Percentiles rank a stretch among this genome's conserved stretches.
These are phyloP conservation scores for Gibbula magus DNA, from an alignment of 2,888 invertebrate genomes.

Conservation along the genomic window DNA sequence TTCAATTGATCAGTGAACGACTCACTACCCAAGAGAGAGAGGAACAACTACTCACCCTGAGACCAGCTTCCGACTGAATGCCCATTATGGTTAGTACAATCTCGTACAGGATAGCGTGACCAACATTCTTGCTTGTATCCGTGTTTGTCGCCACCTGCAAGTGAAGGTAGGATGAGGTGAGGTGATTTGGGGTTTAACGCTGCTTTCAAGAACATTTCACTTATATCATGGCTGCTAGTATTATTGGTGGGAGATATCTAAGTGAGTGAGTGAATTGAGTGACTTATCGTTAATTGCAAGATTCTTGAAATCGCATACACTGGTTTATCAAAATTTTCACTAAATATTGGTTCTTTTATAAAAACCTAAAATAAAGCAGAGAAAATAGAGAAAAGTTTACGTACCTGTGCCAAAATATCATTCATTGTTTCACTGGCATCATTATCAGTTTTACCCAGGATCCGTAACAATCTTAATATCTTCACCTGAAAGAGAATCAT, in stretches of 20 bases:
- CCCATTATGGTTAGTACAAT: constrained; percentile 99
- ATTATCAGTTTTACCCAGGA: constrained; percentile 95
- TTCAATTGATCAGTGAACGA: not conserved
- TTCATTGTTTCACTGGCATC: constrained; percentile 99
- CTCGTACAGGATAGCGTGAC: constrained; percentile 99
- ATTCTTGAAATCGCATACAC: no score
- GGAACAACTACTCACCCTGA: constrained; percentile 80
- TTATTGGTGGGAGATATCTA: no score
- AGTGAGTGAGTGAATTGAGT: no score
- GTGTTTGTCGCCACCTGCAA: constrained; percentile 94
- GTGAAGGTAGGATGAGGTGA: not conserved
- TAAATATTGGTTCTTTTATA: no score
- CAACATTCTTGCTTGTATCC: constrained; percentile 99
- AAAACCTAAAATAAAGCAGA: no score
- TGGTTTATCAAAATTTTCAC: no score
- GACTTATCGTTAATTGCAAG: no score
- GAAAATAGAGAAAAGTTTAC: not conserved
- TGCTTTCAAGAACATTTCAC: no score
- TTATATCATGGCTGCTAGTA: no score
- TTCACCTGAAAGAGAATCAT: constrained; percentile 83
- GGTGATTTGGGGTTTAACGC: no score
- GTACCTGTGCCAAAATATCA: constrained; percentile 96
- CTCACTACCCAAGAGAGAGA: not conserved
- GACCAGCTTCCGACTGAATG: constrained; percentile 95
- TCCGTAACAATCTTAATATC: constrained; percentile 93